Percentiles rank a stretch among this genome's conserved stretches.
phyloP scores from a whole-genome alignment of 2,888 invertebrate species.

The Hybos culiciformis region DNA sequence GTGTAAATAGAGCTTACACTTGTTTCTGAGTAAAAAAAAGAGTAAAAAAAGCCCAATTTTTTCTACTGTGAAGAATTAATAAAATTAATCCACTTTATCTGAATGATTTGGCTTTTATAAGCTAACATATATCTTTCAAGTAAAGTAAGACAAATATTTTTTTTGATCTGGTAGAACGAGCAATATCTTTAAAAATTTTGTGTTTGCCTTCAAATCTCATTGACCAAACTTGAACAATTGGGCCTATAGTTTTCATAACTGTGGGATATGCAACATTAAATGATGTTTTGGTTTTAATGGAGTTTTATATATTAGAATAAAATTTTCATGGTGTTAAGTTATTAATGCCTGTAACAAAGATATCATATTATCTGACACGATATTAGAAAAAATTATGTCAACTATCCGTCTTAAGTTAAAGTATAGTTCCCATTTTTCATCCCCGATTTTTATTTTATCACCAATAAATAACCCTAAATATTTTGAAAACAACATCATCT shows the following conservation, averaged over 20 bases:
- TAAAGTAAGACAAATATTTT: no score
- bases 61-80: no score
- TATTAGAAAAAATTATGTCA: slow-evolving; percentile 2
- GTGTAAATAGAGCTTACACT: no score
- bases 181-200: no score
- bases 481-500: slow-evolving; percentile 4
- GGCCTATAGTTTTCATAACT: no score
- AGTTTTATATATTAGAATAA: not conserved
- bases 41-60: no score
- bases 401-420: slow-evolving; percentile 7
- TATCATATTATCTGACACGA: not conserved
- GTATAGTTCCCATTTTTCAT: slow-evolving; percentile 4
- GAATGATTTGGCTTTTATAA: not conserved
- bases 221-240: no score
- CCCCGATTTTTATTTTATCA: not conserved
- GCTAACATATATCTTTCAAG: no score
- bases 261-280: slow-evolving; percentile 1
- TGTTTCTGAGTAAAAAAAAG: no score
- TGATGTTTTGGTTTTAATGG: slow-evolving; percentile 4
- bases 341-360: not conserved
- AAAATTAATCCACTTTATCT: no score
- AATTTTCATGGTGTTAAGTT: not conserved
- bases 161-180: no score
- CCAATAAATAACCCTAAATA: slow-evolving; percentile 5
- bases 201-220: no score